Base-by-base conservation (phyloP, 2,888 invertebrate genomes). In the Carabus problematicus region DNA sequence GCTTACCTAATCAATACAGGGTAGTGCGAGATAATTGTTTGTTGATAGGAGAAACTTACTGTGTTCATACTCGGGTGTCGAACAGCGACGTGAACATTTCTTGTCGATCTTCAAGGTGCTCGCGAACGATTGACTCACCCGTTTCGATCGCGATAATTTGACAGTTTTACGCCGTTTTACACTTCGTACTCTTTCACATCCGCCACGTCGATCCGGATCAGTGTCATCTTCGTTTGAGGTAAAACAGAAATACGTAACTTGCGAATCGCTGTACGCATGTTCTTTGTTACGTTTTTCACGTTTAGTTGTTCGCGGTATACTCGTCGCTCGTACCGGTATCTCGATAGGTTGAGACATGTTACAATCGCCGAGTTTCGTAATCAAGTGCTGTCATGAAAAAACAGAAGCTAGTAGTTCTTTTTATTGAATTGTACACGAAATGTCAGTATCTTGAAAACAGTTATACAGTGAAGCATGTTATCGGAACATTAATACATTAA, bases 191-290 rank as follows among this genome's bases (percentile, higher is more conserved):
- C 11, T n/a, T 45, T 45, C 45, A 6, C 7, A 3, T n/a, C 12
- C 12, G 4, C 56, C 11, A 18, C 18, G 12, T 39, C 12, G 19
- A 8, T n/a, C 9, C 18, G n/a, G 8, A 39, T 56, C 56, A 0
- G 56, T 29, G 7, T 56, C 56, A 7, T 56, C 56, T 12, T 56
- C 56, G 39, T 56, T 29, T 4, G 56, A 56, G 8, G 56, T 29
- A 8, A n/a, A 11, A 8, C 29, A 56, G 11, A 12, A n/a, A 29
- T 67, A 67, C 16, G 49, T 59, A 49, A 67, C 66, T 56, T 67
- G 66, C 6, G 66, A 67, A 56, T 67, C 66, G 16, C 66, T 67
- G 16, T 59, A 43, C 12, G 56, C 49, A 1, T 47, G 39, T 12
- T 9, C n/a, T 9, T 59, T 58, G 6, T 45, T 12, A 29, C 29